A percentile compares a stretch with the other conserved stretches of the same genome.
Evolutionary conservation across 2,888 invertebrate species (phyloP).

Genomic region (Hypsopygia costalis): DNA sequence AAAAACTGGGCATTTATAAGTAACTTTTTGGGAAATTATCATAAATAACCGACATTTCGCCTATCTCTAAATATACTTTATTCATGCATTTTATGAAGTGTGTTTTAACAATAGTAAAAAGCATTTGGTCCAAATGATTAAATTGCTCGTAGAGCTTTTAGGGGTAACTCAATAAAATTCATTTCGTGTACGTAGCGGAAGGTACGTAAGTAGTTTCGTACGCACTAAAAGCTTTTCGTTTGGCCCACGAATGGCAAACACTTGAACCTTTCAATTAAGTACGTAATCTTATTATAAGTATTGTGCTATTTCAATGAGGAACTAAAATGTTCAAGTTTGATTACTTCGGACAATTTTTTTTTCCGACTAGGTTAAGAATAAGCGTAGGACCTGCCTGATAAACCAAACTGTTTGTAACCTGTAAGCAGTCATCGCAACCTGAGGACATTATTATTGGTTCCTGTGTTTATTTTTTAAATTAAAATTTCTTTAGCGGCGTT

Average conservation of each 20-base stretch:
- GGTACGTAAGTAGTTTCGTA: conserved; percentile 51
- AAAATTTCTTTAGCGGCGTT: no score
- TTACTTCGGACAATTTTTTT: no score
- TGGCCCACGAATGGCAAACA: conserved; percentile 38
- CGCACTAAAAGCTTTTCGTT: conserved; percentile 53
- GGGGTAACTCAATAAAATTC: conserved; percentile 54
- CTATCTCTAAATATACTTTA: not conserved
- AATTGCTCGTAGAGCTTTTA: conserved; percentile 49
- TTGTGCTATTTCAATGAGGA: conserved; percentile 6
- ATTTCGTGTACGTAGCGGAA: conserved; percentile 45
- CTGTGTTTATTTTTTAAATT: no score
- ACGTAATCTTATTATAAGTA: conserved; percentile 34
- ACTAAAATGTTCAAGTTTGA: not conserved
- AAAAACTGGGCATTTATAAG: no score
- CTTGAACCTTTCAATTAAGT: conserved; percentile 41
- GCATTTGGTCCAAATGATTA: conserved; percentile 44
- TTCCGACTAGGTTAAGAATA: no score
- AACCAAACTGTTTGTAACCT: no score
- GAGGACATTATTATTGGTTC: no score
- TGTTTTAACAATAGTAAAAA: conserved; percentile 26
- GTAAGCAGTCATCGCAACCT: no score
- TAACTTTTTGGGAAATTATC: no score
- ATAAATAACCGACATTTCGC: no score
- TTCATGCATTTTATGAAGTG: not conserved
- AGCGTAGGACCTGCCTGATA: no score